phyloP scores from a whole-genome alignment of 2,797 vertebrate genomes.

The Poecilia gillii region DNA sequence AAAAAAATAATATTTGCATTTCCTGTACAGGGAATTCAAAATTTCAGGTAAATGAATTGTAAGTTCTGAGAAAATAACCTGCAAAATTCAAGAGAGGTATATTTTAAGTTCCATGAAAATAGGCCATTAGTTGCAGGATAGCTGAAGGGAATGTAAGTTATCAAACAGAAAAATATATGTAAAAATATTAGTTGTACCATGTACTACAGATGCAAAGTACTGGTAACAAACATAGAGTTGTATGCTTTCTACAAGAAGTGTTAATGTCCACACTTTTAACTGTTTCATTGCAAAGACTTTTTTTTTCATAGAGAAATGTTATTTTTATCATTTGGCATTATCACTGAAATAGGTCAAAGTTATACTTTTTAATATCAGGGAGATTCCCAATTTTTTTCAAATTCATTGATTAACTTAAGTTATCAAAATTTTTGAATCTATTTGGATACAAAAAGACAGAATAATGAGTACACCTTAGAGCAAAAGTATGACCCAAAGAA shows the following conservation, averaged over 20 bases:
- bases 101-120: neutral
- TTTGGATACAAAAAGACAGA: slow-evolving; percentile 72
- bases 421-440: slow-evolving; percentile 46
- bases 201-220: neutral
- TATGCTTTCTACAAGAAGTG: slow-evolving; percentile 3
- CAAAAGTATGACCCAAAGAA: slow-evolving; percentile 71
- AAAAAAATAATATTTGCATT: neutral
- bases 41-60: neutral
- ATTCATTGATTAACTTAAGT: slow-evolving; percentile 28
- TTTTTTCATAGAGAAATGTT: neutral
- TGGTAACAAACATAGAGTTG: neutral
- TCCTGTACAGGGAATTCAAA: neutral
- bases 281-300: neutral
- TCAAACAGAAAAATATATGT: neutral
- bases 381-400: slow-evolving; percentile 81
- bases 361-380: slow-evolving; percentile 4
- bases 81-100: neutral
- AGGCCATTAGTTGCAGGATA: neutral
- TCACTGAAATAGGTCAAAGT: neutral
- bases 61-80: neutral
- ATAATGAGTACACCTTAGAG: slow-evolving; percentile 79
- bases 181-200: neutral
- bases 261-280: neutral
- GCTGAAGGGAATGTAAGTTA: neutral
- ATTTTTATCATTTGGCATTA: neutral